These are phyloP conservation scores for Percopsis omiscomaycus DNA, from an alignment of 2,797 vertebrate species.

Conservation along the genomic window DNA sequence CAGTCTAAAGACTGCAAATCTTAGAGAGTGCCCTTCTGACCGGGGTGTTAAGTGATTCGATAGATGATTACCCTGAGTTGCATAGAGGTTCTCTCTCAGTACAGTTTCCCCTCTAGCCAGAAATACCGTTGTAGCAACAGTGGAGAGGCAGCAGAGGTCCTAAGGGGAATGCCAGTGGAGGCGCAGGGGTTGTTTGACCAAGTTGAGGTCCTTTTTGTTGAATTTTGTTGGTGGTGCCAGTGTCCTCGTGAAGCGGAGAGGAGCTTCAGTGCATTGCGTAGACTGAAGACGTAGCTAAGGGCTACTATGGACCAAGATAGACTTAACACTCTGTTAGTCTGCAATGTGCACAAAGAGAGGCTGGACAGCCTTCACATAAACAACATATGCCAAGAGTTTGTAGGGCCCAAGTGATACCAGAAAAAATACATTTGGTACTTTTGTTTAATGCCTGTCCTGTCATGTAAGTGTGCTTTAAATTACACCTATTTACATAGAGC, in stretches of 20 bases:
- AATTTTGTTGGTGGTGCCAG: constrained; percentile 15
- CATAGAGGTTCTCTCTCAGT: constrained; percentile 17
- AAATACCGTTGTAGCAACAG: constrained; percentile 19
- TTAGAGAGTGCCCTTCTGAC: background rate
- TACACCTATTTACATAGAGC: no score
- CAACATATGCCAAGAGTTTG: constrained; percentile 19
- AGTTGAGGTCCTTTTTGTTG: constrained; percentile 22
- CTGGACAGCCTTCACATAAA: constrained; percentile 6
- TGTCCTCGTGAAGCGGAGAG: constrained; percentile 31
- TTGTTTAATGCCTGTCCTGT: background rate
- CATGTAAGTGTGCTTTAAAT: no score
- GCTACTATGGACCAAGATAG: constrained; percentile 19
- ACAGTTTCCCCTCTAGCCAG: constrained; percentile 18
- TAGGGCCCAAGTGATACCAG: constrained; percentile 17
- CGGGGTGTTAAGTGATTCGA: background rate
- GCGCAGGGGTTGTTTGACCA: constrained; percentile 2
- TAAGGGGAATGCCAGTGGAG: constrained; percentile 17
- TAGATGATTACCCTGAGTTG: constrained; percentile 21
- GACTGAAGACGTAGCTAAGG: constrained; percentile 17
- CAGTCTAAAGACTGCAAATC: constrained; percentile 9
- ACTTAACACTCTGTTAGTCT: constrained; percentile 14
- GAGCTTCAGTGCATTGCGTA: constrained; percentile 24
- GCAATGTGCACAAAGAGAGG: constrained; percentile 23
- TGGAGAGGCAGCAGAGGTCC: constrained; percentile 21
- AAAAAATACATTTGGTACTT: constrained; percentile 1